These are phyloP conservation scores for Condylostylus longicornis DNA, from an alignment of 1,140 invertebrate species.

Conservation along the genomic window DNA sequence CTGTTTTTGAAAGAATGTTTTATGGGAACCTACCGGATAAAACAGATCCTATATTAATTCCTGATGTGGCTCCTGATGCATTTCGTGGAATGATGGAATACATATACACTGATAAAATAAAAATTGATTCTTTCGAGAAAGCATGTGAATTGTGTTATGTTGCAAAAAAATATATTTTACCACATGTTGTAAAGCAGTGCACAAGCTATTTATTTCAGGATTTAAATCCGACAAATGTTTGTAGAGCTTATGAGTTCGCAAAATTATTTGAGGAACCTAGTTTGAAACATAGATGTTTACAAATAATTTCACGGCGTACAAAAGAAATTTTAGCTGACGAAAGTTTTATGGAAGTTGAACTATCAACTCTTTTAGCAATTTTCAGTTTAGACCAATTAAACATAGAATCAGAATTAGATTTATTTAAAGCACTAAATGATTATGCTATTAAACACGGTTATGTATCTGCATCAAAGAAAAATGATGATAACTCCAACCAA, in stretches of 20 bases:
- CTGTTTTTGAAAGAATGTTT: slow-evolving; percentile 71
- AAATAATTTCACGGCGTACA: slow-evolving; percentile 60
- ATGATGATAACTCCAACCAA: slow-evolving; percentile 3
- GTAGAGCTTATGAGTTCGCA: slow-evolving; percentile 70
- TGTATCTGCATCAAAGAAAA: slow-evolving; percentile 10
- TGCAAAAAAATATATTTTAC: slow-evolving; percentile 77
- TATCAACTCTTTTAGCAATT: slow-evolving; percentile 54
- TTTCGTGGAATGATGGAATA: slow-evolving; percentile 66
- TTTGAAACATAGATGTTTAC: slow-evolving; percentile 59
- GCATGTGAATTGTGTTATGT: slow-evolving; percentile 74
- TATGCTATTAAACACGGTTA: slow-evolving; percentile 42
- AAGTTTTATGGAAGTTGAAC: slow-evolving; percentile 58
- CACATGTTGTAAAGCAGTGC: slow-evolving; percentile 62
- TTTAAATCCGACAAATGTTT: slow-evolving; percentile 61
- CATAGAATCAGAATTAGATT: slow-evolving; percentile 54
- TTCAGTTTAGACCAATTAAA: slow-evolving; percentile 56
- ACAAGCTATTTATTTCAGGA: slow-evolving; percentile 66
- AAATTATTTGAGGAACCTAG: slow-evolving; percentile 66
- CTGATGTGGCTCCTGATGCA: slow-evolving; percentile 70
- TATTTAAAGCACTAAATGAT: slow-evolving; percentile 53
- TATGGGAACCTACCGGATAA: slow-evolving; percentile 51
- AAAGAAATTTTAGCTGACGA: slow-evolving; percentile 54
- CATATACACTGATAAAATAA: slow-evolving; percentile 66
- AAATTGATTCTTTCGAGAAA: slow-evolving; percentile 62
- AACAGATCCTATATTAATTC: slow-evolving; percentile 55